Evolutionary conservation across 1,140 invertebrate species (phyloP).

Genomic region (Archegozetes longisetosus): DNA sequence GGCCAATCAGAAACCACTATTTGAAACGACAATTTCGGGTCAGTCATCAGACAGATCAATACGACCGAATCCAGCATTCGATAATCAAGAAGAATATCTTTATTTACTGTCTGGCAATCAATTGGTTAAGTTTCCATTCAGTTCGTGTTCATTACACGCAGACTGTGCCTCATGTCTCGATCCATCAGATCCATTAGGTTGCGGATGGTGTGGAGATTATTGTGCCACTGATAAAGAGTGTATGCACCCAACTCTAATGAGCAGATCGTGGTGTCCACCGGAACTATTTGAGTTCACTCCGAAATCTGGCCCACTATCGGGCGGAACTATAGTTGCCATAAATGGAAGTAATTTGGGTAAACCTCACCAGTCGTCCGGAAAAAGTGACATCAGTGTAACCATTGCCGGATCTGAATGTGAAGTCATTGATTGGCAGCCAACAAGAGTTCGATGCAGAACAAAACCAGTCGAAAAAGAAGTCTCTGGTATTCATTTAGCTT

Average conservation of each 20-base stretch:
- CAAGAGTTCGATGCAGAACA: conserved; percentile 16
- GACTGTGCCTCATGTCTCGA: conserved; percentile 26
- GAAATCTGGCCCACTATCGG: conserved; percentile 25
- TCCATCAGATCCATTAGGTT: conserved; percentile 25
- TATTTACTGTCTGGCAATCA: conserved; percentile 15
- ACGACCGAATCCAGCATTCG: neutral
- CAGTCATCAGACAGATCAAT: neutral
- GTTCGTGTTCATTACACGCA: conserved; percentile 25
- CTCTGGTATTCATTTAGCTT: no score
- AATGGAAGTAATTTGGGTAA: conserved; percentile 28
- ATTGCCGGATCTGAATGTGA: conserved; percentile 17
- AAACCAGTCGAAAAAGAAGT: neutral
- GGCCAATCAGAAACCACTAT: neutral
- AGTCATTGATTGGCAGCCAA: conserved; percentile 13
- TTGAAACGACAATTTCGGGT: neutral
- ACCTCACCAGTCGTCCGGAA: neutral
- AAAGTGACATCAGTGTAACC: conserved; percentile 8
- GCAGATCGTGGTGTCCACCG: conserved; percentile 19
- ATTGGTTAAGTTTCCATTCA: conserved; percentile 26
- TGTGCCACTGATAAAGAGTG: conserved; percentile 24
- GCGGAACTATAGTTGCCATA: conserved; percentile 27
- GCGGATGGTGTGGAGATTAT: conserved; percentile 28
- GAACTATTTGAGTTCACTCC: conserved; percentile 26
- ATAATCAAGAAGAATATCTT: neutral
- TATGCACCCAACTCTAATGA: conserved; percentile 6